Base-by-base conservation (phyloP, 2,113 vertebrate species). In the Gallinago paraguaiae region DNA sequence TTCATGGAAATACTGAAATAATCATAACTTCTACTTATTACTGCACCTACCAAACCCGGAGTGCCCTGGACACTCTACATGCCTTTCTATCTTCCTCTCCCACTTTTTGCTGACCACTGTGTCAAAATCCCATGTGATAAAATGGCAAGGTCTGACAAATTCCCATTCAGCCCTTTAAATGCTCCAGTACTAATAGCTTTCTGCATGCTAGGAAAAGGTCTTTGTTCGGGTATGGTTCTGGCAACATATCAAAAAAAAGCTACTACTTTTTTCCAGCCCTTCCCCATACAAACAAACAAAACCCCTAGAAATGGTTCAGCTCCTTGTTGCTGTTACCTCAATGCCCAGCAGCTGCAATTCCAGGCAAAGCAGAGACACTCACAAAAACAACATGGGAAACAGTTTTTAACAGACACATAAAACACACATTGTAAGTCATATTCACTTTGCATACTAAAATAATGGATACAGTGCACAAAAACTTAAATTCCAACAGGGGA, bases 21-120 rank as follows among this genome's bases (percentile, higher is more conserved):
- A 88, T 20, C 4, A 0, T 15, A 76, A 76, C 0, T 61, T 69
- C 19, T n/a, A 77, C 15, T 83, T 57, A n/a, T 2, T n/a, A 54
- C 10, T 24, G 28, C 35, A 37, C 28, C n/a, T 46, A 45, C 24
- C 41, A 74, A 18, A 4, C 18, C 41, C 8, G 19, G 50, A 86
- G 2, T 16, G 8, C n/a, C 13, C 63, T 35, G 8, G 13, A 67
- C 12, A 35, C 6, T 39, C 37, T 28, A 18, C 4, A 25, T 5
- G 7, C 19, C 10, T 45, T 41, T 7, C 25, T 23, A 51, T 37
- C 27, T 53, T n/a, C 46, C 19, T 68, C 7, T 65, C 30, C 12
- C 64, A 75, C 17, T 16, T 63, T 76, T 15, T 78, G 11, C 3
- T 45, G 23, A 28, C 11, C 11, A 7, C 45, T 28, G 25, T 31